A percentile compares a stretch with the other conserved stretches of the same genome.
Conservation (phyloP, 1,140 invertebrate genomes). For the Lepidotrigona ventralis region DNA sequence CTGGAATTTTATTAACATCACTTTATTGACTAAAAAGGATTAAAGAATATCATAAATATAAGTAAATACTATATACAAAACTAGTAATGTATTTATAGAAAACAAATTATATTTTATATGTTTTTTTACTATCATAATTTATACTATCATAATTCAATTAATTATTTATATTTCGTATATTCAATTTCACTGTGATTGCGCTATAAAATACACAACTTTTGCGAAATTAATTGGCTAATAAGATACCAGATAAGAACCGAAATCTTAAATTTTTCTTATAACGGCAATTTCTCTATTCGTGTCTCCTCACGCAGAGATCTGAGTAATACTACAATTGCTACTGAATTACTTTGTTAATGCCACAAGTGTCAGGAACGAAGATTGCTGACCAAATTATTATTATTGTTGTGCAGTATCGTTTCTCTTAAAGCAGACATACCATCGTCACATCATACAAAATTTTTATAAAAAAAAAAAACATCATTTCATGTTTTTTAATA, state of each 20-base stretch:
- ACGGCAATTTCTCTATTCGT: background rate
- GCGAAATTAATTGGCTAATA: too few species aligned
- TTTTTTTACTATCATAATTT: background rate
- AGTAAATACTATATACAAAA: background rate
- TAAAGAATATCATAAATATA: background rate
- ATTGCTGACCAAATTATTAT: slow-evolving; percentile 15
- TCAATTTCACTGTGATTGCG: background rate
- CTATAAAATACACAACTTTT: background rate
- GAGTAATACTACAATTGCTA: slow-evolving; percentile 22
- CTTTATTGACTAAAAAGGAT: background rate
- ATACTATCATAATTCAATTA: background rate
- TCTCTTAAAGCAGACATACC: background rate
- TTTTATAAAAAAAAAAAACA: background rate
- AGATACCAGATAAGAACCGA: too few species aligned
- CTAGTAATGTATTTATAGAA: background rate
- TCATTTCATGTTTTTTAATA: background rate
- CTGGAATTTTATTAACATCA: background rate
- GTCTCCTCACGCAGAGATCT: background rate
- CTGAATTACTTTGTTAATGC: slow-evolving; percentile 24
- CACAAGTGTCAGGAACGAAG: slow-evolving; percentile 18
- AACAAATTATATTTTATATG: background rate
- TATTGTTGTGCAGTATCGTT: slow-evolving; percentile 1
- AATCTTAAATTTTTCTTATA: background rate
- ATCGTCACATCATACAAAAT: background rate
- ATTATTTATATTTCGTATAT: background rate